Conservation (phyloP, 2,797 vertebrate species). For the Salmo trutta region DNA sequence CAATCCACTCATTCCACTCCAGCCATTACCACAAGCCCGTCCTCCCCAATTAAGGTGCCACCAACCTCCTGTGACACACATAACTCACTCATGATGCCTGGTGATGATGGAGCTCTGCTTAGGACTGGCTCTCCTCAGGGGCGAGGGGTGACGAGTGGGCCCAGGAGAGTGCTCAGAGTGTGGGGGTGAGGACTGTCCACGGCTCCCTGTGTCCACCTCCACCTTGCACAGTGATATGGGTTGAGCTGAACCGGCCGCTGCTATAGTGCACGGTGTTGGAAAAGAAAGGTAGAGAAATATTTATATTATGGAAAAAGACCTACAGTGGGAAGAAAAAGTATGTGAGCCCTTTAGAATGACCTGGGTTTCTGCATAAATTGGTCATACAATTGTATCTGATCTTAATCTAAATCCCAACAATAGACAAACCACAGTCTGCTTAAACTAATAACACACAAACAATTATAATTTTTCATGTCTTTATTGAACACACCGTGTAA, state of each 20-base stretch:
- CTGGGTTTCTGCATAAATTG: too few species aligned
- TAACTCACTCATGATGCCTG: conserved; percentile 48
- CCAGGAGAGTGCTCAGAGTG: conserved; percentile 21
- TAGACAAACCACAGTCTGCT: too few species aligned
- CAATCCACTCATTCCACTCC: too few species aligned
- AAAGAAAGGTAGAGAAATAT: background rate
- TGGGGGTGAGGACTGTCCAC: conserved; percentile 23
- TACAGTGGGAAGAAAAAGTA: too few species aligned
- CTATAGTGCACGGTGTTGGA: background rate
- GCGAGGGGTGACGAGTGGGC: conserved; percentile 29
- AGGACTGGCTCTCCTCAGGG: conserved; percentile 22
- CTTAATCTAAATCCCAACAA: too few species aligned
- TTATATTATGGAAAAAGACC: background rate
- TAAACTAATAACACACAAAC: too few species aligned
- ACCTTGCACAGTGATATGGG: conserved; percentile 47
- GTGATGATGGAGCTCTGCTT: conserved; percentile 33
- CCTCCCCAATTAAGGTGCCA: too few species aligned
- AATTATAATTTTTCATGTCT: too few species aligned
- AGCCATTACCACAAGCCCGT: too few species aligned
- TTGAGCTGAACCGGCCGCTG: conserved; percentile 23
- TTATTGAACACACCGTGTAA: too few species aligned
- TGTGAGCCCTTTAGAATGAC: too few species aligned
- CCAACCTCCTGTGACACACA: background rate
- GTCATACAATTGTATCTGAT: too few species aligned
- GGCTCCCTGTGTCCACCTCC: conserved; percentile 33